Evolutionary conservation across 2,113 vertebrate genomes (phyloP).

Genomic region (Poecilia latipinna): DNA sequence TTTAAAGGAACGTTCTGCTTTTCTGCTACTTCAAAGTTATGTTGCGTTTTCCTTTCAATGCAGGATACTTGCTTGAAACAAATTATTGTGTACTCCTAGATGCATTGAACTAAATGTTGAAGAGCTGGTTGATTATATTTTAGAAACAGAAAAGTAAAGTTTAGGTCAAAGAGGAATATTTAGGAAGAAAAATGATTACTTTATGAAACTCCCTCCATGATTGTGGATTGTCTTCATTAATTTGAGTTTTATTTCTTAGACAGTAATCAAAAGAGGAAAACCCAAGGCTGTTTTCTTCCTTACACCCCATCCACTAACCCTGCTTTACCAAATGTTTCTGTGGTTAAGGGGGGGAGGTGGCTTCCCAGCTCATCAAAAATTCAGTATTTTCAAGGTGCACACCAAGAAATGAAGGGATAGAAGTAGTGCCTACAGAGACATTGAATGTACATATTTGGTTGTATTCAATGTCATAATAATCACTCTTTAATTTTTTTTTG

Average conservation of each 20-base stretch:
- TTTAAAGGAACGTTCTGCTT: background rate
- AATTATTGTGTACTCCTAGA: background rate
- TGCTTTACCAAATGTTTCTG: background rate
- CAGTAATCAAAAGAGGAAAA: background rate
- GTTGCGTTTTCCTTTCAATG: background rate
- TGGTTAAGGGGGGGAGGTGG: background rate
- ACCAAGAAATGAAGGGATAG: background rate
- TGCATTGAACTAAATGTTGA: background rate
- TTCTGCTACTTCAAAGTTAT: background rate
- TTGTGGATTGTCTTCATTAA: background rate
- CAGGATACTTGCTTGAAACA: background rate
- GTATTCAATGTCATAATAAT: no score
- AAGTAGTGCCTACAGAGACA: background rate
- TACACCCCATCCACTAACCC: no score
- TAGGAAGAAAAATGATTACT: background rate
- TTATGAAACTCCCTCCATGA: background rate
- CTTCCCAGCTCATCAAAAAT: background rate
- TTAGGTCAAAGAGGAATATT: background rate
- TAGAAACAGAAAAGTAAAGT: background rate
- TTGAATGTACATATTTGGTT: no score
- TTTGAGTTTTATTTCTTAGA: background rate
- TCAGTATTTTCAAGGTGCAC: background rate
- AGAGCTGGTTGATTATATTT: background rate
- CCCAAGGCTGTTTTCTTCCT: background rate
- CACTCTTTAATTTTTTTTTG: background rate